Conservation (phyloP, 2,113 vertebrate genomes). For the Passer domesticus region DNA sequence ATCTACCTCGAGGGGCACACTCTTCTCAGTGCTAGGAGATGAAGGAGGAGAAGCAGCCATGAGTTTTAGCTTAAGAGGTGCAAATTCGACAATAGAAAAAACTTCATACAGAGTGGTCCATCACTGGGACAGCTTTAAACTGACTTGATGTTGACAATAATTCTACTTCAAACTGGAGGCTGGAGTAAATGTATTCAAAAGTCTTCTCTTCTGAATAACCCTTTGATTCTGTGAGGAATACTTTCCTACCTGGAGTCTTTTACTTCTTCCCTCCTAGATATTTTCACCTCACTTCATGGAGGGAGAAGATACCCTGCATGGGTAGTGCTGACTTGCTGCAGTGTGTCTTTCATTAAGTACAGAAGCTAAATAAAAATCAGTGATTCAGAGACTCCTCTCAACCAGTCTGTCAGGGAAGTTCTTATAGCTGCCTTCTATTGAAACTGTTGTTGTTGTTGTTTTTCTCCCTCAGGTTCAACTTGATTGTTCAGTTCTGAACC, state of each 20-base stretch:
- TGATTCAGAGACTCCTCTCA: background rate
- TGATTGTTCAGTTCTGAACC: background rate
- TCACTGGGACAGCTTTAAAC: background rate
- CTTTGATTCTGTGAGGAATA: background rate
- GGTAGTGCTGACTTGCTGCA: background rate
- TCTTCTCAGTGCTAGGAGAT: background rate
- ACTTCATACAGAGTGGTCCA: background rate
- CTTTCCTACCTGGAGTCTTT: background rate
- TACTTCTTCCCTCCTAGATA: background rate
- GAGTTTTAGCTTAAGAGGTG: background rate
- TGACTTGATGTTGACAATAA: background rate
- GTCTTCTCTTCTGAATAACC: background rate
- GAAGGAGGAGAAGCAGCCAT: background rate
- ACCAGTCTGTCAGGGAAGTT: background rate
- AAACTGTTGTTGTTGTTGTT: background rate
- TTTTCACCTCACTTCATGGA: background rate
- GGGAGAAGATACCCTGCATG: background rate
- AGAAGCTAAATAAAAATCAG: background rate
- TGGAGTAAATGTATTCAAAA: background rate
- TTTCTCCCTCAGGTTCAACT: background rate
- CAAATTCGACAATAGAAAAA: background rate
- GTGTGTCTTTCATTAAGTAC: background rate
- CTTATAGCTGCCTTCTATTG: background rate
- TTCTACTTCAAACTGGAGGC: background rate
- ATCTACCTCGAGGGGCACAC: rapidly evolving